Percentiles rank a stretch among this genome's conserved stretches.
Evolutionary conservation across 2,888 invertebrate genomes (phyloP).

Genomic region (Monochamus alternatus): DNA sequence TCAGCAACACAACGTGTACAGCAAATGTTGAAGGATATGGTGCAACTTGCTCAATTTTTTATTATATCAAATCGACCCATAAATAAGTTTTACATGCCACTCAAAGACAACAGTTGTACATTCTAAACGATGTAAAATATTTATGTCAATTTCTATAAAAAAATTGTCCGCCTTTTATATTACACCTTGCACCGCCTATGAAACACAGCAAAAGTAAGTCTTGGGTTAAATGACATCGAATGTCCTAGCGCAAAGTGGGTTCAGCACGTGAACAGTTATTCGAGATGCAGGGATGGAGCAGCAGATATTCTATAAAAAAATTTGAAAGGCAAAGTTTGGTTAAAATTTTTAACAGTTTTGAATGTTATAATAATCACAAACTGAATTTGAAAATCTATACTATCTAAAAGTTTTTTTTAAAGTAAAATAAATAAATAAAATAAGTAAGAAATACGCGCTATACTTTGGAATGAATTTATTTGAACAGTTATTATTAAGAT

Average conservation of each 20-base stretch:
- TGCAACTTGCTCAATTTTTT: slow-evolving; percentile 1
- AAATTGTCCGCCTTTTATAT: not conserved
- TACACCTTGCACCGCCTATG: slow-evolving; percentile 23
- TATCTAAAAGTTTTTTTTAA: too few relatives aligned
- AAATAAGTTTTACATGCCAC: not conserved
- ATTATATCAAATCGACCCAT: not conserved
- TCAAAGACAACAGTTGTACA: not conserved
- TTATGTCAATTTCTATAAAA: not conserved
- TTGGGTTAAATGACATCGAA: slow-evolving; percentile 37
- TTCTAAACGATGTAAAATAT: slow-evolving; percentile 4
- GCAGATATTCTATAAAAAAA: not conserved
- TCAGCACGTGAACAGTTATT: slow-evolving; percentile 36
- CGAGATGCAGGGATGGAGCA: slow-evolving; percentile 14
- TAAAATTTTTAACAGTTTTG: too few relatives aligned
- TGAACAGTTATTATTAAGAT: too few relatives aligned
- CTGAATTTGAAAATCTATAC: too few relatives aligned
- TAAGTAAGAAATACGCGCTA: too few relatives aligned
- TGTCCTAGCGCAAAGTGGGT: slow-evolving; percentile 36
- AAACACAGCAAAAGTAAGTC: slow-evolving; percentile 32
- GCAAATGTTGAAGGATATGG: not conserved
- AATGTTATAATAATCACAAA: too few relatives aligned
- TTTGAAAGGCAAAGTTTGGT: not conserved
- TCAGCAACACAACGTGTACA: not conserved
- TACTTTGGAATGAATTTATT: too few relatives aligned
- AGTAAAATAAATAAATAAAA: too few relatives aligned